Percentiles rank a stretch among this genome's conserved stretches.
phyloP scores from a whole-genome alignment of 2,797 vertebrate genomes.

The Simalia tracyae region DNA sequence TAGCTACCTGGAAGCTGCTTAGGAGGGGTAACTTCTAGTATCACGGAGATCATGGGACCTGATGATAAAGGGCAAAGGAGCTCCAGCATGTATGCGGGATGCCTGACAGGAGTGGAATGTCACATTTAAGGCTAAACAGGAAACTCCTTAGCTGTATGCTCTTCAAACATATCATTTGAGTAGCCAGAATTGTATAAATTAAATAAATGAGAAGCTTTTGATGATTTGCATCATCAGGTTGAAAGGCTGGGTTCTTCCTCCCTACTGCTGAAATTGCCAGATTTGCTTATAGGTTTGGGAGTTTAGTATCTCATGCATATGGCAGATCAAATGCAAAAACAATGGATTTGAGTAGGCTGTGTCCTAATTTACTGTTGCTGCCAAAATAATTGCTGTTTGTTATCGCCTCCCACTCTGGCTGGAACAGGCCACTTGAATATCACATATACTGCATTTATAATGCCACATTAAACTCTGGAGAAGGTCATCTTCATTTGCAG shows the following conservation, averaged over 20 bases:
- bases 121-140: background rate
- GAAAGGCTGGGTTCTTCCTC: background rate
- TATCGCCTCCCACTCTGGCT: constrained; percentile 39
- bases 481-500: constrained; percentile 49
- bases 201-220: background rate
- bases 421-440: constrained; percentile 46
- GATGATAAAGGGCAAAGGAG: background rate
- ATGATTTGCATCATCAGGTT: background rate
- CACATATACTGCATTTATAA: constrained; percentile 52
- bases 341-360: constrained; percentile 43
- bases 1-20: background rate
- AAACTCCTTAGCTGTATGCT: background rate
- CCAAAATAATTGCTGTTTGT: constrained; percentile 51
- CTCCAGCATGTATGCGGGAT: background rate
- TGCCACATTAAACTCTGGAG: constrained; percentile 43
- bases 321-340: constrained; percentile 45
- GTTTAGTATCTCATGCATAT: constrained; percentile 15
- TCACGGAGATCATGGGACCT: background rate
- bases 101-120: background rate
- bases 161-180: background rate
- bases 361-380: constrained; percentile 28
- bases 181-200: background rate
- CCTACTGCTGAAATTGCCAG: background rate
- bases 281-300: background rate
- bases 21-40: background rate